phyloP scores from a whole-genome alignment of 2,888 invertebrate species.

The Hirtodrosophila cameraria region DNA sequence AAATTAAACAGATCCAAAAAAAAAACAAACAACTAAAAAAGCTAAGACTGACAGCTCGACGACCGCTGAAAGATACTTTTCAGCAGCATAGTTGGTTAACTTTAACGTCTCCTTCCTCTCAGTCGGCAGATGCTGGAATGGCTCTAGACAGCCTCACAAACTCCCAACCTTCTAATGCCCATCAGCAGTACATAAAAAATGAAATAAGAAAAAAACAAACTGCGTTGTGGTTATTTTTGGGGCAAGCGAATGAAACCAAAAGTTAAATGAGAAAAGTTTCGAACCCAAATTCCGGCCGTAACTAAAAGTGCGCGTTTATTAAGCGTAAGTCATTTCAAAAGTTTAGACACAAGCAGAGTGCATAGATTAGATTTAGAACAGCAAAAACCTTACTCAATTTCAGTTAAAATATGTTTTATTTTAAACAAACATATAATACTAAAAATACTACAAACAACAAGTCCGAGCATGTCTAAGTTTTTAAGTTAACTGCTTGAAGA shows the following conservation, averaged over 20 bases:
- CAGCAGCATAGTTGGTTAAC: conserved; percentile 39
- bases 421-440: not conserved
- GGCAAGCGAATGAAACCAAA: conserved; percentile 31
- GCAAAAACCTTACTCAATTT: too few relatives aligned
- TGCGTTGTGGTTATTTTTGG: conserved; percentile 44
- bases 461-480: too few relatives aligned
- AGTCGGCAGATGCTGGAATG: conserved; percentile 3
- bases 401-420: not conserved
- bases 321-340: conserved; percentile 53
- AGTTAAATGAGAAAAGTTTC: conserved; percentile 79
- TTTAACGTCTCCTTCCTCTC: not conserved
- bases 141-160: conserved; percentile 10
- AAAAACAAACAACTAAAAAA: conserved; percentile 4
- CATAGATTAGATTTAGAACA: not conserved
- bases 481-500: too few relatives aligned
- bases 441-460: too few relatives aligned
- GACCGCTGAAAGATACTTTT: conserved; percentile 35
- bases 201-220: conserved; percentile 5
- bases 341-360: not conserved
- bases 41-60: conserved; percentile 1
- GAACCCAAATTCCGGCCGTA: conserved; percentile 30
- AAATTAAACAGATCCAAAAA: conserved; percentile 50
- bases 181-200: conserved; percentile 70
- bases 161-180: too few relatives aligned
- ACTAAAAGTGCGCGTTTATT: conserved; percentile 67